Base-by-base conservation (phyloP, 2,888 invertebrate genomes). In the Lathronympha strigana region DNA sequence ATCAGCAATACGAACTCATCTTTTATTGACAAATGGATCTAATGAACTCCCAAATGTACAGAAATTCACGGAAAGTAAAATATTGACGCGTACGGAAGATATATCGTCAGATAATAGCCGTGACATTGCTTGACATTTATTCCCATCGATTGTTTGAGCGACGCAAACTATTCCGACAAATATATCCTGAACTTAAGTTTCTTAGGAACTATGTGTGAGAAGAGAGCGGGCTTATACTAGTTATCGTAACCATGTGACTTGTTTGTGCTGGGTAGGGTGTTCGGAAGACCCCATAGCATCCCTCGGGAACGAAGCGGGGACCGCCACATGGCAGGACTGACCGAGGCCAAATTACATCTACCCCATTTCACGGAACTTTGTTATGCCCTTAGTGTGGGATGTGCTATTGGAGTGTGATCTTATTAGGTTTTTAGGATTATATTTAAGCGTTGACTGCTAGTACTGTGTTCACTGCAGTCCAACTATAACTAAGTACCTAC, bases 341-440 rank as follows among this genome's bases (percentile, higher is more conserved):
- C 82, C 81, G 78, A 70, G 72, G 72, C 71, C 71, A 81, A 86
- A 88, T 89, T 88, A 87, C 83, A 86, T 88, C 87, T 88, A 89
- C 88, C 88, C 88, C 80, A 90, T 90, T 90, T 90, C 90, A 90
- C 84, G 88, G 88, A 84, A 87, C 70, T 90, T 90, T 82, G 88
- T 79, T 81, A 82, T 82, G 83, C 80, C 78, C 72, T 67, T 68
- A 75, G 76, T 75, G 76, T 75, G 69, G 45, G 49, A 63, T 57
- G 63, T 76, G 71, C 54, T 54, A 45, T 15, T 73, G 71, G 70
- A 63, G 58, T 69, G 73, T 68, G 72, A 63, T 71, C 68, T 68
- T 72, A 75, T 38, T 28, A 11, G 5, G n/a, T 5, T 54, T 54
- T 8, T 1, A 33, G 40, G 17, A 40, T 38, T 8, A 38, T 9